These are phyloP conservation scores for Perodicticus potto DNA, from an alignment of 2,797 vertebrate species.

Conservation along the genomic window DNA sequence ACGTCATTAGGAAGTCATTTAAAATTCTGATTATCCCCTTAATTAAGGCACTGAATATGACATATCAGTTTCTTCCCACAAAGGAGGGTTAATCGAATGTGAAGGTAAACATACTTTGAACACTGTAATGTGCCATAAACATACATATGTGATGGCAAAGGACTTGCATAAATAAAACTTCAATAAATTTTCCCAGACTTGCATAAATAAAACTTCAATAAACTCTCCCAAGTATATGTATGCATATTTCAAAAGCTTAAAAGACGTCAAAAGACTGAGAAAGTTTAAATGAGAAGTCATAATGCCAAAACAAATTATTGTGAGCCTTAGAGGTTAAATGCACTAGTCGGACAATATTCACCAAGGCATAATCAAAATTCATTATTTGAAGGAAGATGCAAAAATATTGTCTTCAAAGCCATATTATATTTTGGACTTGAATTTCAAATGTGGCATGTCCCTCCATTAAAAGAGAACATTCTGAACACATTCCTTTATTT, in stretches of 20 bases:
- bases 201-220: background rate
- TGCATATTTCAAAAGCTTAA: background rate
- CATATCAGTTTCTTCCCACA: background rate
- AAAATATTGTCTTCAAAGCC: background rate
- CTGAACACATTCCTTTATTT: background rate
- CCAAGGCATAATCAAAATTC: background rate
- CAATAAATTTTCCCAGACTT: background rate
- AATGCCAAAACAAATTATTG: background rate
- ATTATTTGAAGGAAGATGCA: background rate
- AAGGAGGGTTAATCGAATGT: background rate
- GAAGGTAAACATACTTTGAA: background rate
- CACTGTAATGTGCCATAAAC: background rate
- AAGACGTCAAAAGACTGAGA: background rate
- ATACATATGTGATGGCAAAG: background rate
- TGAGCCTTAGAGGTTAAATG: background rate
- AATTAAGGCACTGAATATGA: background rate
- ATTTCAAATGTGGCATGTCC: background rate
- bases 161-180: background rate
- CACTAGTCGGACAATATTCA: background rate
- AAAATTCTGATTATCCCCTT: background rate
- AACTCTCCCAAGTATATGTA: background rate
- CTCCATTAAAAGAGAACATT: background rate
- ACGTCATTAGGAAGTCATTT: background rate
- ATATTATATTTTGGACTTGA: background rate
- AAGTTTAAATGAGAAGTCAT: background rate